Evolutionary conservation across 2,797 vertebrate species (phyloP), one percentile per base, ranked within the genome.

Genomic region (Sus cebifrons): DNA sequence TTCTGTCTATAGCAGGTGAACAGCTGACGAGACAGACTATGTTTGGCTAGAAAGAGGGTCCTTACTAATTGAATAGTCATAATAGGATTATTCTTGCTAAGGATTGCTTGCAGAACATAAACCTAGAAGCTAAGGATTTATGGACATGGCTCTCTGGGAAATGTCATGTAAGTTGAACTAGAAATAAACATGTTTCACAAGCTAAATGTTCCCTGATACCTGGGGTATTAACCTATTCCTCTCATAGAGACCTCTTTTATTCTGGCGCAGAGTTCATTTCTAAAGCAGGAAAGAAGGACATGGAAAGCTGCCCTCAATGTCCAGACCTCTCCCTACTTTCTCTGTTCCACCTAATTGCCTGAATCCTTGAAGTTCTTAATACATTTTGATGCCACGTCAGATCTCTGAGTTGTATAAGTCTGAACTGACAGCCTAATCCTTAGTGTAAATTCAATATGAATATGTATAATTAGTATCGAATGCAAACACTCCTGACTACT

Each of bases 401-500:
- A 25, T 75, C 29, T 87, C 65, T 67, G 4, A 90, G 75, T 89
- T 25, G 3, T 44, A 3, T 67, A 21, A 40, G 13, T 75, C 12
- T 89, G 25, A 70, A 64, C 11, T 70, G n/a, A 91, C 23, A 83
- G 89, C 44, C 13, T 86, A 83, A 89, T 64, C n/a, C 9, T 91
- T 25, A 64, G 16, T 32, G 2, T 14, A 82, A 86, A 70, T 16
- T 94, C 21, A 67, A 13, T 71, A 90, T 27, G 18, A 90, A 85
- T 40, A 56, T 3, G 2, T 23, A 36, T 64, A 64, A 65, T 71
- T 87, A 81, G 9, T 83, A 1, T 25, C 71, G 27, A 62, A 65
- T 65, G 21, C 10, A 95, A 95, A 92, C 62, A 60, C 1, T 87
- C 3, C n/a, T 15, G 4, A 23, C 4, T 27, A 75, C 6, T 74